Evolutionary conservation across 2,797 vertebrate species (phyloP), one percentile per base, ranked within the genome.

Genomic region (Sebastes miniatus): DNA sequence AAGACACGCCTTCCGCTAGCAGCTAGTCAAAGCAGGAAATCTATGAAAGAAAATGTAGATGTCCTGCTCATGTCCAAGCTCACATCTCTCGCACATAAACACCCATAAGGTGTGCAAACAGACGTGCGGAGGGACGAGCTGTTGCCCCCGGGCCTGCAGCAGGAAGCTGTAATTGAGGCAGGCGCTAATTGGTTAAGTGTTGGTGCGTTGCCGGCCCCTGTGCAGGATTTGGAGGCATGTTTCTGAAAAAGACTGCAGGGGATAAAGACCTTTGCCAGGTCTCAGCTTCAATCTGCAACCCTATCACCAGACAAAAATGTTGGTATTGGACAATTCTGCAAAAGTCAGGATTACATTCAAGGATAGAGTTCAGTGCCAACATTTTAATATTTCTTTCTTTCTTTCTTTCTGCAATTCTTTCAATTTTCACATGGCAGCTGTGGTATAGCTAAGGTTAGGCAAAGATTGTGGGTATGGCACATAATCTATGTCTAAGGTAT

Each of bases 11-110:
- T 92, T 86, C 88, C 70, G 84, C 84, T 81, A 84, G 83, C 77
- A 63, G 87, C 88, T 88, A 94, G 93, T 87, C 92, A 94, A 93
- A 94, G 91, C 93, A 94, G 94, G 93, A 95, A 95, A 93, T 87
- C 76, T 84, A 74, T 54, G 73, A 82, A 81, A 80, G 82, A 89
- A 91, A 87, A 92, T 81, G 81, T 85, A 80, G 84, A 91, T 84
- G 85, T 84, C 76, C 76, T 77, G 83, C 84, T 77, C 77, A 83
- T 73, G 83, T 88, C 52, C 72, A 27, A 78, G 76, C 74, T 58
- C 29, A 74, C 83, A 69, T 70, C 66, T 84, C 78, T 24, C 58
- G 50, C 80, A 79, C 64, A 89, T 83, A 81, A 90, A 91, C 85
- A 87, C 57, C 65, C 32, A 4, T 54, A 27, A 69, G 32, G 74